Evolutionary conservation across 1,140 invertebrate genomes (phyloP), one percentile per base, ranked within the genome.

Genomic region (Drosophila yakuba): DNA sequence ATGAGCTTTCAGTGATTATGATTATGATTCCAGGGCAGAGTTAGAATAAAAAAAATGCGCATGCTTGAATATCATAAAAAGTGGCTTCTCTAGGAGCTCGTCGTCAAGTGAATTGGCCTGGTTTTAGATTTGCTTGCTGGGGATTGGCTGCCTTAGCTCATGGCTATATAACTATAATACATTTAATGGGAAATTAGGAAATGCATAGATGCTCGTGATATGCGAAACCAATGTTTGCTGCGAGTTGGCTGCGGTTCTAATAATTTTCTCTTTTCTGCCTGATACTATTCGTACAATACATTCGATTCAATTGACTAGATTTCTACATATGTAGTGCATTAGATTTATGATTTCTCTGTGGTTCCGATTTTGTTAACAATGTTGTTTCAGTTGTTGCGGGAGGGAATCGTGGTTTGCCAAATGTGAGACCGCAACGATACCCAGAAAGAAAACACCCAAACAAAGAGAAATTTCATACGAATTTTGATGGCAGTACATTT

Each of bases 221-320:
- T 88, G 83, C 83, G 67, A 88, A 88, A 88, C 84, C 76, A 88
- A 88, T 79, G 32, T 54, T 57, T 43, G 68, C 25, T 56, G 72
- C 67, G 48, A 54, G 43, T 67, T 74, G 64, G 38, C 55, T 64
- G 55, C 41, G 48, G 55, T 52, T 61, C 51, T 35, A 44, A 69
- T 74, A 52, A 61, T 55, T 66, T 84, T 52, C 35, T 55, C 44
- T 51, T 51, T 41, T 62, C 44, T 78, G 61, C 58, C 69, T 61
- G 47, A 77, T 79, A 88, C 54, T 69, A 76, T 86, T 88, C 80
- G 84, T 88, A 67, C 75, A 88, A 89, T 88, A 83, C 80, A 88
- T 89, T 88, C 76, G 83, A 88, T 88, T 88, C 83, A 88, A 88
- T 88, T 88, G 83, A 88, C 83, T 88, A 88, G 83, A 88, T 88